Conservation (phyloP, 2,797 vertebrate species). For the Pipistrellus pygmaeus region DNA sequence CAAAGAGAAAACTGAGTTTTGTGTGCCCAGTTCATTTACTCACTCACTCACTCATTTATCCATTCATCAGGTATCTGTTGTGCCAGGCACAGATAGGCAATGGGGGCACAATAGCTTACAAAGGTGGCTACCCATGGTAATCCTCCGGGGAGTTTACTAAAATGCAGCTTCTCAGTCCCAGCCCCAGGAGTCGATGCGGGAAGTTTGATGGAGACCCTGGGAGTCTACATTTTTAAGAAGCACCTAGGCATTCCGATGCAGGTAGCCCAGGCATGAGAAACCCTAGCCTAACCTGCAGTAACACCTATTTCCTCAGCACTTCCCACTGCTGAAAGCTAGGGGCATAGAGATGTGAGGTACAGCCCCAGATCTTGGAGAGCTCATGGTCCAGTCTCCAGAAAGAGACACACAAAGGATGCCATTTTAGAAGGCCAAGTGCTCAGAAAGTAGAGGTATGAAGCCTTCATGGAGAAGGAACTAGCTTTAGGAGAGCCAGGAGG, state of each 20-base stretch:
- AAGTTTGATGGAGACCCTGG: not conserved
- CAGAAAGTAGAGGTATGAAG: not conserved
- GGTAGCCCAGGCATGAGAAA: not conserved
- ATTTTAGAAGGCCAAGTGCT: not conserved
- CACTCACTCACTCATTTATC: not conserved
- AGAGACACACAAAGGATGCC: not conserved
- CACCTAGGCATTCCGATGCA: not conserved
- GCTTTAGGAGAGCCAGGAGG: not conserved
- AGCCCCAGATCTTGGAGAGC: not conserved
- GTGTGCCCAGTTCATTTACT: not conserved
- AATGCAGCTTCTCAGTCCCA: not conserved
- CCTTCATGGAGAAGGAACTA: not conserved
- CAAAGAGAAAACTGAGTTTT: slow-evolving; percentile 31
- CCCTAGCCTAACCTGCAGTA: not conserved
- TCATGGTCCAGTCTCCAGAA: not conserved
- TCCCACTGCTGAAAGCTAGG: not conserved
- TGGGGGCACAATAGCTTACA: not conserved
- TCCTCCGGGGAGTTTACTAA: not conserved
- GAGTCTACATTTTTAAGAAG: not conserved
- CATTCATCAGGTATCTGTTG: not conserved
- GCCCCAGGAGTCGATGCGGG: not conserved
- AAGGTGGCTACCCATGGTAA: not conserved
- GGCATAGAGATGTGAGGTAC: not conserved
- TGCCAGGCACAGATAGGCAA: not conserved
- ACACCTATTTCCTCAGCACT: not conserved